Conservation (phyloP, 2,888 invertebrate genomes). For the Erebia epiphron region DNA sequence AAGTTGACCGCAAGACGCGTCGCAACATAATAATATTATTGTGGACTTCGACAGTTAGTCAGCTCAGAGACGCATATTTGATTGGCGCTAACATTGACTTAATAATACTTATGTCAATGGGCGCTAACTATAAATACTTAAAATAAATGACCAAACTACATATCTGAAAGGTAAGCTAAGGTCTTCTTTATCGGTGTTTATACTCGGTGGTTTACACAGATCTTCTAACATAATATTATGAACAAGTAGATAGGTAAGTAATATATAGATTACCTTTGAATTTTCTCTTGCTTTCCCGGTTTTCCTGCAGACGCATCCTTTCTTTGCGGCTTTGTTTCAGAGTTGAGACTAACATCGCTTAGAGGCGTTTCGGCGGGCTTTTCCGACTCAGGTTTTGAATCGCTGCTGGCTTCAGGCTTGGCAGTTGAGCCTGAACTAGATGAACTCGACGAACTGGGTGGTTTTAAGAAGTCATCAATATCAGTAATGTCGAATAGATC, state of each 20-base stretch:
- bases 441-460: constrained; percentile 32
- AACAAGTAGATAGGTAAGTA: not conserved
- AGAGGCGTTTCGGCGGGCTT: constrained; percentile 48
- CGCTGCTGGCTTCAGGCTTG: constrained; percentile 40
- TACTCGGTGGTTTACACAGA: no score
- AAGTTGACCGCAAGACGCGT: no score
- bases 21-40: no score
- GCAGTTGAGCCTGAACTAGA: constrained; percentile 13
- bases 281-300: constrained; percentile 67
- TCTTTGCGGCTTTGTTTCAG: constrained; percentile 59
- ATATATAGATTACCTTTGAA: constrained; percentile 59
- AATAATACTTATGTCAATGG: no score
- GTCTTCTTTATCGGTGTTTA: no score
- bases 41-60: no score
- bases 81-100: no score
- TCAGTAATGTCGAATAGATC: constrained; percentile 58
- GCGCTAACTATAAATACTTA: no score
- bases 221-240: not conserved
- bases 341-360: constrained; percentile 57
- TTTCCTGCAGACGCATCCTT: constrained; percentile 61
- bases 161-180: no score
- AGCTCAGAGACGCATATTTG: no score
- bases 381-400: constrained; percentile 35
- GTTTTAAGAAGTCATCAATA: constrained; percentile 34
- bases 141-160: no score